These are phyloP conservation scores for Ditylenchus weischeri DNA, from an alignment of 2,888 invertebrate genomes.

Conservation along the genomic window DNA sequence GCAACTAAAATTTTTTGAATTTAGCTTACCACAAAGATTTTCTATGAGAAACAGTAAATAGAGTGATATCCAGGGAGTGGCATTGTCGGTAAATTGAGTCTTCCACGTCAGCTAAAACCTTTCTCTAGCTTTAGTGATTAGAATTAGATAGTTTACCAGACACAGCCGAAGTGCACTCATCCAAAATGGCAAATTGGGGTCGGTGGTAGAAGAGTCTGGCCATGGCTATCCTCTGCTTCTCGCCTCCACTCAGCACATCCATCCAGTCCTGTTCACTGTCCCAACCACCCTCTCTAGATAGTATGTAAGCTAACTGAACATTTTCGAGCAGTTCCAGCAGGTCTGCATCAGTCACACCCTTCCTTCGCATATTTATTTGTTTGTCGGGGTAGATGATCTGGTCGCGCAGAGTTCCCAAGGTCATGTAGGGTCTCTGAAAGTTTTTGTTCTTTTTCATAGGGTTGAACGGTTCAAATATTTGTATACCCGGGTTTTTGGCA, in stretches of 20 bases:
- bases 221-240: slow-evolving; percentile 98
- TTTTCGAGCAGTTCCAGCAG: slow-evolving; percentile 72
- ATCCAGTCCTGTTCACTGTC: slow-evolving; percentile 81
- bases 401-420: slow-evolving; percentile 85
- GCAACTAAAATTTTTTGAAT: slow-evolving; percentile 62
- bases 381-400: slow-evolving; percentile 80
- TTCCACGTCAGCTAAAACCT: slow-evolving; percentile 79
- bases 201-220: slow-evolving; percentile 90
- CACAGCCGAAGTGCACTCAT: slow-evolving; percentile 97
- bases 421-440: slow-evolving; percentile 86
- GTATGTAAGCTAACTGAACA: slow-evolving; percentile 71
- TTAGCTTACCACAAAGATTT: slow-evolving; percentile 62
- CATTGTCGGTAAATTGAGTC: slow-evolving; percentile 84
- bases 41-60: slow-evolving; percentile 94
- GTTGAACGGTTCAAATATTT: background rate
- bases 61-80: slow-evolving; percentile 72
- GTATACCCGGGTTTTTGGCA: too few relatives aligned
- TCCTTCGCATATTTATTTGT: slow-evolving; percentile 73
- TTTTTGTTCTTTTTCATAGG: too few relatives aligned
- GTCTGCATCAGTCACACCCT: slow-evolving; percentile 75
- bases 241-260: slow-evolving; percentile 94
- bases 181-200: slow-evolving; percentile 96
- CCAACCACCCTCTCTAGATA: slow-evolving; percentile 53
- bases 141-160: slow-evolving; percentile 62
- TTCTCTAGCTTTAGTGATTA: too few relatives aligned